Percentiles rank a stretch among this genome's conserved stretches.
phyloP scores from a whole-genome alignment of 2,888 invertebrate species.

The Chrysolina oricalcia region DNA sequence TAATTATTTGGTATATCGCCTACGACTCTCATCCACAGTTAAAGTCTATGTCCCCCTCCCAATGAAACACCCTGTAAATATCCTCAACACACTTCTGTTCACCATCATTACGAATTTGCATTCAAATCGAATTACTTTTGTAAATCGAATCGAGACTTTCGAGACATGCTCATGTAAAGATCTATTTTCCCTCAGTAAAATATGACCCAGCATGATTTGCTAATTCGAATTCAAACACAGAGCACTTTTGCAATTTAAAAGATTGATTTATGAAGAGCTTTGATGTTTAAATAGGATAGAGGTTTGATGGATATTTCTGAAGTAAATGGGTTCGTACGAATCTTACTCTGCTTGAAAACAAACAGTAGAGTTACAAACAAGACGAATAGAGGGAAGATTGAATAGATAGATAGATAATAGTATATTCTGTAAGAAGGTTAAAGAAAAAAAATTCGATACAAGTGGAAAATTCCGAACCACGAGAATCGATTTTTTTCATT shows the following conservation, averaged over 20 bases:
- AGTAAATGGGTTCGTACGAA: background rate
- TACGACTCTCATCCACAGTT: no score
- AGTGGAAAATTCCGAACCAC: no score
- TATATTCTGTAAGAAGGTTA: no score
- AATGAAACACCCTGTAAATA: background rate
- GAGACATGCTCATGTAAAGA: background rate
- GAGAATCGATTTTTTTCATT: no score
- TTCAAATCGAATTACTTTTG: slow-evolving; percentile 1
- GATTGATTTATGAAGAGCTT: slow-evolving; percentile 53
- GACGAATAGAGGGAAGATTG: background rate
- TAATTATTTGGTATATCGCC: no score
- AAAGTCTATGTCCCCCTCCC: no score
- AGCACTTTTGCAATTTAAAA: slow-evolving; percentile 52
- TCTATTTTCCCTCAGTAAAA: slow-evolving; percentile 47
- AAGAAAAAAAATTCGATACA: no score
- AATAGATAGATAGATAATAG: no score
- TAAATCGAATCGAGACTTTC: background rate
- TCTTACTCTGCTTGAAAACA: background rate
- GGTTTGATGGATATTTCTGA: background rate
- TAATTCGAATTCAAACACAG: slow-evolving; percentile 53
- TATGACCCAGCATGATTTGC: slow-evolving; percentile 58
- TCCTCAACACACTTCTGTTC: background rate
- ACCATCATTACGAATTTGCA: background rate
- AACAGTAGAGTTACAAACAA: background rate
- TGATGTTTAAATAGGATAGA: slow-evolving; percentile 27